A percentile compares a stretch with the other conserved stretches of the same genome.
Evolutionary conservation across 2,888 invertebrate species (phyloP).

Genomic region (Pimpla rufipes): DNA sequence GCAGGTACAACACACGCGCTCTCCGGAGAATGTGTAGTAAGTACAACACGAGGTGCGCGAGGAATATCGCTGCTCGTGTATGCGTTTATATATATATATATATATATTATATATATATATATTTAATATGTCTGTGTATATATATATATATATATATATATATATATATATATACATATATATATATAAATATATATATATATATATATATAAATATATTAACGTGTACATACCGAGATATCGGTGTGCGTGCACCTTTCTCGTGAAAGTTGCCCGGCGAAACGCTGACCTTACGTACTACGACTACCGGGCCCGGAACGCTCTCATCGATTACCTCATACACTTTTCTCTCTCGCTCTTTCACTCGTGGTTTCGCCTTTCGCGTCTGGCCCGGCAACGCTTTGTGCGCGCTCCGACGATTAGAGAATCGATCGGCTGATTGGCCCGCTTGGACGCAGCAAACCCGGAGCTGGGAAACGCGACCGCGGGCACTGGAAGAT

Average conservation of each 20-base stretch:
- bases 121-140: too few relatives aligned
- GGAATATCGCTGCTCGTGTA: too few relatives aligned
- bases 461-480: neutral
- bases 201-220: too few relatives aligned
- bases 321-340: conserved; percentile 62
- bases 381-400: too few relatives aligned
- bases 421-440: neutral
- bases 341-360: conserved; percentile 24
- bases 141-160: too few relatives aligned
- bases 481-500: too few relatives aligned
- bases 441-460: neutral
- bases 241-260: conserved; percentile 36
- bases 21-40: conserved; percentile 26
- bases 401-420: too few relatives aligned
- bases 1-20: conserved; percentile 29
- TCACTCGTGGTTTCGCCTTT: conserved; percentile 22
- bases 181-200: too few relatives aligned
- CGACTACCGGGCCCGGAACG: conserved; percentile 36
- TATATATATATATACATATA: too few relatives aligned
- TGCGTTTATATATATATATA: too few relatives aligned
- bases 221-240: conserved; percentile 28
- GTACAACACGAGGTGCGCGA: neutral
- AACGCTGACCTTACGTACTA: conserved; percentile 84
- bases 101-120: neutral
- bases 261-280: conserved; percentile 79